Evolutionary conservation across 1,140 invertebrate genomes (phyloP), one percentile per base, ranked within the genome.

Genomic region (Helicoverpa armigera): DNA sequence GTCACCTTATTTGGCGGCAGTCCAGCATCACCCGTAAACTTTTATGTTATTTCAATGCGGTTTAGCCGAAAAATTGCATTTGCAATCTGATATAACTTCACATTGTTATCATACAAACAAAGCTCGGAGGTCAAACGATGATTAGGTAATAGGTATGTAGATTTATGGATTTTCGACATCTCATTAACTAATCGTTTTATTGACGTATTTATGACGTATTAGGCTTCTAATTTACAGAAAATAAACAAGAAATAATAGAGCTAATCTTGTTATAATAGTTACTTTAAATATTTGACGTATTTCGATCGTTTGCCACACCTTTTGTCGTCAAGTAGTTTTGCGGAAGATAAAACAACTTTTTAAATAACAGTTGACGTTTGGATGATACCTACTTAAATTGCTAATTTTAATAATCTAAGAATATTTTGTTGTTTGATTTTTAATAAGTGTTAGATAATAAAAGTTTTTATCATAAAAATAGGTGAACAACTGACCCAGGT

Each of bases 11-110:
- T 94, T 94, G 93, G 93, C 94, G 85, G 89, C 83, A 86, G 86
- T 92, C 93, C 93, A 94, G 89, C 83, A 86, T 88, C 86, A 85
- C 85, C 76, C 83, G 87, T 86, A 87, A 93, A 94, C 89, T 94
- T 94, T 93, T 92, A 94, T 92, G 91, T 91, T 91, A 91, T 92
- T 94, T 92, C 93, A 92, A 93, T 94, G 91, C 91, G 89, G 91
- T 91, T 89, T 87, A 91, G 89, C 85, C 90, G 87, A 88, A 92
- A 90, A 88, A 86, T 86, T 84, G 82, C 84, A 86, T 89, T 88
- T 82, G 83, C 79, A 76, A 85, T 73, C 80, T 76, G 69, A 81
- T 82, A 82, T 51, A 82, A 74, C 29, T 29, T 78, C 76, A 58
- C 61, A 74, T 74, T 82, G 76, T 79, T 65, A 78, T 78, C 74